These are phyloP conservation scores for Parnassius smintheus DNA, from an alignment of 2,888 invertebrate genomes.

Conservation along the genomic window DNA sequence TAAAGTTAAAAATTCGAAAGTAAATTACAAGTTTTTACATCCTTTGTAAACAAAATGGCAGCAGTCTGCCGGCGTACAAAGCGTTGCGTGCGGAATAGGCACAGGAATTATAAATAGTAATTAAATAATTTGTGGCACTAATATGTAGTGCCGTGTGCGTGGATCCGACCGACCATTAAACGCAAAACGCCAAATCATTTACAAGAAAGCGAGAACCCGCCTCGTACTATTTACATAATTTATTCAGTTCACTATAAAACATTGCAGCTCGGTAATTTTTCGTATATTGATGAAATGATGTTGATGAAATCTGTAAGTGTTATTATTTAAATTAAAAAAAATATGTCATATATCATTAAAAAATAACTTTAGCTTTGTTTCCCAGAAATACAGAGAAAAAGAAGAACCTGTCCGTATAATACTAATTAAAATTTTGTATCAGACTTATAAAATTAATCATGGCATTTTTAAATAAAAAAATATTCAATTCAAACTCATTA, in stretches of 20 bases:
- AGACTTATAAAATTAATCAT: too few species aligned
- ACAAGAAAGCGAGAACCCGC: conserved; percentile 76
- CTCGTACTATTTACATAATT: conserved; percentile 77
- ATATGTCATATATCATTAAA: too few species aligned
- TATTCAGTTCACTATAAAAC: conserved; percentile 55
- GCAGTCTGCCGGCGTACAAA: not conserved
- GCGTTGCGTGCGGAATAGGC: conserved; percentile 27
- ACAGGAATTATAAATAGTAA: conserved; percentile 52
- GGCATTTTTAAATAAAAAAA: too few species aligned
- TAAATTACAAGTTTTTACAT: not conserved
- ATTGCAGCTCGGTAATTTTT: conserved; percentile 36
- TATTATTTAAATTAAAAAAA: too few species aligned
- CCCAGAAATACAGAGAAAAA: too few species aligned
- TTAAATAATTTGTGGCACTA: conserved; percentile 71
- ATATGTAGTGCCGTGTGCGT: conserved; percentile 57
- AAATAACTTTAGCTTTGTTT: too few species aligned
- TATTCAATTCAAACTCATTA: too few species aligned
- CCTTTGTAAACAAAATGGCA: not conserved
- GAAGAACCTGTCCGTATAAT: too few species aligned
- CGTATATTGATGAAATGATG: too few species aligned
- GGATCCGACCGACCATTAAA: conserved; percentile 61
- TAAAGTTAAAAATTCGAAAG: not conserved
- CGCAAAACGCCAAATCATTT: conserved; percentile 75
- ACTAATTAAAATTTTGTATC: too few species aligned
- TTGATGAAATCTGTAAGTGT: too few species aligned